Conservation (phyloP, 2,797 vertebrate genomes). For the Harpagifer antarcticus region DNA sequence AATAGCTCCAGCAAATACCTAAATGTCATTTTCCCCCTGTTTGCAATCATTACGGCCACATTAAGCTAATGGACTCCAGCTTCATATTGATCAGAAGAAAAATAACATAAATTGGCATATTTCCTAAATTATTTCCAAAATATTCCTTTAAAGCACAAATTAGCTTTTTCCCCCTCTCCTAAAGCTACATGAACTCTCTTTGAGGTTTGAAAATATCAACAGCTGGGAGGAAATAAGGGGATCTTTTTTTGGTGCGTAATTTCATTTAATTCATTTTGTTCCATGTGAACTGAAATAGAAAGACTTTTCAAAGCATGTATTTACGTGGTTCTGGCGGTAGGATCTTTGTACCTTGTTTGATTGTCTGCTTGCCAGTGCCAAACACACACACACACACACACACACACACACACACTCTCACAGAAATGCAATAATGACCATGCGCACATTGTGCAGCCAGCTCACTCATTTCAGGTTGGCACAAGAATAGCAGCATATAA, state of each 20-base stretch:
- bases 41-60: background rate
- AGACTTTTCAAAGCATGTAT: background rate
- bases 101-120: background rate
- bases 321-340: background rate
- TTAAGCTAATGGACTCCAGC: background rate
- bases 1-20: background rate
- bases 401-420: background rate
- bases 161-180: background rate
- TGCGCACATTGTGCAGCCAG: slow-evolving; percentile 33
- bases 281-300: background rate
- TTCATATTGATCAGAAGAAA: background rate
- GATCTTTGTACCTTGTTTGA: slow-evolving; percentile 2
- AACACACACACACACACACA: slow-evolving; percentile 21
- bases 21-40: background rate
- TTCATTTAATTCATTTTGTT: background rate
- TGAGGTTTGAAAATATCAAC: background rate
- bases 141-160: background rate
- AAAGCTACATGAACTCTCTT: background rate
- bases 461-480: slow-evolving; percentile 32
- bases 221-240: background rate
- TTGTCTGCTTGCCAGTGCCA: background rate
- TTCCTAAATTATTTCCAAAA: background rate
- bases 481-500: slow-evolving; percentile 35
- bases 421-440: slow-evolving; percentile 18
- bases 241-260: background rate